These are phyloP conservation scores for Anhinga rufa DNA, from an alignment of 2,113 vertebrate genomes.

Conservation along the genomic window DNA sequence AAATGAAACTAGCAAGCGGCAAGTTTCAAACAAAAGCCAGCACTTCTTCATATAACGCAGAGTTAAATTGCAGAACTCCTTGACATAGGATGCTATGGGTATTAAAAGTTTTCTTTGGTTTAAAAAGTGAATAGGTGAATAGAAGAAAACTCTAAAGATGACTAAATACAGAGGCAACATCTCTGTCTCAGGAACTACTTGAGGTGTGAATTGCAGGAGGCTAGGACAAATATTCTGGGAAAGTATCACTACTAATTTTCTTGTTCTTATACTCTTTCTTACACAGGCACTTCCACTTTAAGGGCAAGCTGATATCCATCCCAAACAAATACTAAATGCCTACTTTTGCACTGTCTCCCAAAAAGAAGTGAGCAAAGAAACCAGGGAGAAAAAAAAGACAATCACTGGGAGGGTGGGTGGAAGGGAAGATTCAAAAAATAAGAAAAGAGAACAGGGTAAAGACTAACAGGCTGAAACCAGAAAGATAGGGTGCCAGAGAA, in stretches of 20 bases:
- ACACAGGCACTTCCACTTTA: background rate
- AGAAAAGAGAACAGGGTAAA: background rate
- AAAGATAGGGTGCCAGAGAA: background rate
- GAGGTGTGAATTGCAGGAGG: background rate
- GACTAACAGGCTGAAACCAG: background rate
- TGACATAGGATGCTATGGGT: background rate
- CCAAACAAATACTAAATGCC: background rate
- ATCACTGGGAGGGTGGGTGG: fast-evolving
- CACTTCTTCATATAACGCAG: background rate
- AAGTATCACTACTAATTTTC: background rate
- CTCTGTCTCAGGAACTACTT: background rate
- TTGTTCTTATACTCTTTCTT: too few relatives aligned
- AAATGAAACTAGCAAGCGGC: background rate
- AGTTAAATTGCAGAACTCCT: background rate
- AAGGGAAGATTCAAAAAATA: background rate
- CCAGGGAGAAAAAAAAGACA: background rate
- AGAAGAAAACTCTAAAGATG: background rate
- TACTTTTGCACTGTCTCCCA: background rate
- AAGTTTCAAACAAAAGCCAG: background rate
- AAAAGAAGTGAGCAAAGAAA: background rate
- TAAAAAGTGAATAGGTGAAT: background rate
- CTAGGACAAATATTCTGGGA: background rate
- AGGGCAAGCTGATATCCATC: background rate
- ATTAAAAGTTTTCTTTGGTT: background rate
- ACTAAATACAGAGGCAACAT: background rate